Base-by-base conservation (phyloP, 2,113 vertebrate genomes). In the Pangasianodon gigas region DNA sequence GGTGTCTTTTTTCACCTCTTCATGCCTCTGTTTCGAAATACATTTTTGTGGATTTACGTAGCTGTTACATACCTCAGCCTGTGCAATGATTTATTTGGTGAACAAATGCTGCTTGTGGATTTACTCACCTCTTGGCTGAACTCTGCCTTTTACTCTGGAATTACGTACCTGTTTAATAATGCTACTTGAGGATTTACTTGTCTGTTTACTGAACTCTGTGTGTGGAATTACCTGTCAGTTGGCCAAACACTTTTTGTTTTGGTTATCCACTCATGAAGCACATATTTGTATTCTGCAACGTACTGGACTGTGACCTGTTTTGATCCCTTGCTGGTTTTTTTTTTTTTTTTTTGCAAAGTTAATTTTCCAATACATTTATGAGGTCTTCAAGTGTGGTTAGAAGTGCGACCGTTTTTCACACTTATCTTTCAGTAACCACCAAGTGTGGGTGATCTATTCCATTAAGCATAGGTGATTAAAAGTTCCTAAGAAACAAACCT, bases 191-290 rank as follows among this genome's bases (percentile, higher is more conserved):
- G 41, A 75, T 46, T 46, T 75, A 44, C 71, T 24, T 11, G 74
- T 77, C 41, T 77, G 74, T 26, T 13, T 77, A 48, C 74, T 48
- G 74, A 48, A 26, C 44, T 48, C 41, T 48, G 74, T 77, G 74
- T 46, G 21, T 77, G 74, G 74, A 75, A 75, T 75, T 46, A 75
- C 74, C 74, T 44, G 74, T 46, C 74, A 75, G 74, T 46, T 46
- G 74, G 41, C 74, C 74, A 75, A 75, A 75, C 41, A 75, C 41
- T 44, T 24, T 46, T 75, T 77, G 74, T 77, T 75, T 46, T 77
- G 74, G 19, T 77, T 46, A 77, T 77, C 74, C 74, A 77, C 74
- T 77, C 21, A 11, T 77, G 37, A 46, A 46, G 41, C 41, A 21
- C 21, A 46, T 46, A 26, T 46, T 26, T 77, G 7, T 6, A 77